These are phyloP conservation scores for Cnemophilus loriae DNA, from an alignment of 2,113 vertebrate species.

Conservation along the genomic window DNA sequence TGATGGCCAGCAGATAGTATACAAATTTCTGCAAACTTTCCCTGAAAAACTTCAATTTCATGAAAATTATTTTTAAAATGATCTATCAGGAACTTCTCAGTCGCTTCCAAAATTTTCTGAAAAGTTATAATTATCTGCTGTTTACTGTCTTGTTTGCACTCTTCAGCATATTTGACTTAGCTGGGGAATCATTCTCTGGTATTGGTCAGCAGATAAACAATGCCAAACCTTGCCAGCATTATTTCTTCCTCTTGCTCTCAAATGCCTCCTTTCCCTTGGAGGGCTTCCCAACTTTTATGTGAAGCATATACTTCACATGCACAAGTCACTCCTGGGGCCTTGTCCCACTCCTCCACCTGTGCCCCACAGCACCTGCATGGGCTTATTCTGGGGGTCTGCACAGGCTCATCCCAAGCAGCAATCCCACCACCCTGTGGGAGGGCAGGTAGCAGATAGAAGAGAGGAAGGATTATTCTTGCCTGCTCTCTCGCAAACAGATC, in stretches of 20 bases:
- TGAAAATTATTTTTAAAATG: not conserved
- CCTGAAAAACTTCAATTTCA: not conserved
- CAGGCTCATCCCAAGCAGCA: not conserved
- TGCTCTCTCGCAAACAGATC: not conserved
- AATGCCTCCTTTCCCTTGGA: not conserved
- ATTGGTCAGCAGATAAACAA: not conserved
- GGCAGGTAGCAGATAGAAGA: not conserved
- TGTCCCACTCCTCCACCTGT: not conserved
- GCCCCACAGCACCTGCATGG: not conserved
- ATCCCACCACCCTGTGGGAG: accelerated
- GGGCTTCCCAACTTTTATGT: not conserved
- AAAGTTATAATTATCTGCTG: not conserved
- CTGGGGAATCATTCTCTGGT: not conserved
- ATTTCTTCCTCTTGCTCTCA: not conserved
- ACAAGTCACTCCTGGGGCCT: not conserved
- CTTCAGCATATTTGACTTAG: not conserved
- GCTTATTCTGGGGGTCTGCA: not conserved
- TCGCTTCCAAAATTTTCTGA: not conserved
- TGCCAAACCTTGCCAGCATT: not conserved
- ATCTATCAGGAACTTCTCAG: not conserved
- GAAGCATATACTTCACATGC: not conserved
- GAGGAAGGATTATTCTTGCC: not conserved
- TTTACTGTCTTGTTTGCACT: not conserved
- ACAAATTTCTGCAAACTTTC: not conserved
- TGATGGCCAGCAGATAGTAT: not conserved